These are phyloP conservation scores for Calliphora vicina DNA, from an alignment of 1,140 invertebrate genomes.

Conservation along the genomic window DNA sequence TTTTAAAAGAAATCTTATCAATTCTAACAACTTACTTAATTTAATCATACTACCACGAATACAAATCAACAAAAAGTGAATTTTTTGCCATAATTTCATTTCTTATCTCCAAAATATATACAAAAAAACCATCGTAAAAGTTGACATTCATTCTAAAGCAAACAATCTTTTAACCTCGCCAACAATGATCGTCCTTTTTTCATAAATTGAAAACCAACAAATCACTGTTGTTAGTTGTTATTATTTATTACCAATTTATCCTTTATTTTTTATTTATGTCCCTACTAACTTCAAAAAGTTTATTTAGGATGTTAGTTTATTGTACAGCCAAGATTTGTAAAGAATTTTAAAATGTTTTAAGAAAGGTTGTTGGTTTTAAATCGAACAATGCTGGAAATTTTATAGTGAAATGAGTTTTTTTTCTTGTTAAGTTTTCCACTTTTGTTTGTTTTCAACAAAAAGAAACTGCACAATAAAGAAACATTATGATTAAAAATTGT, in stretches of 20 bases:
- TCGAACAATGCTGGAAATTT: background rate
- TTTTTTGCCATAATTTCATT: too few relatives aligned
- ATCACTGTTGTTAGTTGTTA: background rate
- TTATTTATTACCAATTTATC: background rate
- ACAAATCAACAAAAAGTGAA: too few relatives aligned
- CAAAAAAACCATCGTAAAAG: too few relatives aligned
- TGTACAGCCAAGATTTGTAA: background rate
- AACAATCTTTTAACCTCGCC: background rate
- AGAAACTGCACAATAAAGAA: background rate
- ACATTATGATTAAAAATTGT: background rate
- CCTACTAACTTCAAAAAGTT: background rate
- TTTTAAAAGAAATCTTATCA: too few relatives aligned
- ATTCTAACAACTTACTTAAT: too few relatives aligned
- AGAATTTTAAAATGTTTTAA: background rate
- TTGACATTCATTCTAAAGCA: background rate
- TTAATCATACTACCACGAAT: too few relatives aligned
- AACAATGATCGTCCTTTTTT: background rate
- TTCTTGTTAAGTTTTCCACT: too few relatives aligned
- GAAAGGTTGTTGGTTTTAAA: background rate
- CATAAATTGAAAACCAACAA: background rate
- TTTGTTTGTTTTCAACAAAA: background rate
- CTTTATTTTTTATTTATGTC: background rate
- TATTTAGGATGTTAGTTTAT: background rate
- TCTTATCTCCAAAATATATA: too few relatives aligned
- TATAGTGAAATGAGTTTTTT: background rate